These are phyloP conservation scores for Druceiella hillmani DNA, from an alignment of 2,888 invertebrate species.

Conservation along the genomic window DNA sequence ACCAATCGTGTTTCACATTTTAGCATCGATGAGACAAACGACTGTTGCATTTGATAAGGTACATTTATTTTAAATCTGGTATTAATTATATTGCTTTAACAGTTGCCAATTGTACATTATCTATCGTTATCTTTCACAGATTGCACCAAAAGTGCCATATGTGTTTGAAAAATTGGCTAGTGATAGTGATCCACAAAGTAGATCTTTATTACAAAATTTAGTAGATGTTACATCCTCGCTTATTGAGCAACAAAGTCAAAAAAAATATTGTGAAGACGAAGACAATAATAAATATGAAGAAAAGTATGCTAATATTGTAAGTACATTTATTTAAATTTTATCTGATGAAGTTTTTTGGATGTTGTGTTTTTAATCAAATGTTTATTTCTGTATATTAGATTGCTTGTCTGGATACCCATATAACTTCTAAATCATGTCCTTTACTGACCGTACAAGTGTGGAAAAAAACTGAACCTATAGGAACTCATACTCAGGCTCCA, in stretches of 20 bases:
- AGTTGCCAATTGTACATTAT: constrained; percentile 1
- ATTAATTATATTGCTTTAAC: constrained; percentile 4
- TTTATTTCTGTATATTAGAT: constrained; percentile 27
- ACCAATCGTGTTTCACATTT: constrained; percentile 58
- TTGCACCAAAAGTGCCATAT: constrained; percentile 42
- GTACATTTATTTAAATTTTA: constrained; percentile 22
- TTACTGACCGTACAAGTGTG: constrained; percentile 34
- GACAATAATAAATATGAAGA: constrained; percentile 34
- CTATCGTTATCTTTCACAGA: constrained; percentile 28
- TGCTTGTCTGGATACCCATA: constrained; percentile 40
- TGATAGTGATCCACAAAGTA: constrained; percentile 52
- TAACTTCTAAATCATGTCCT: constrained; percentile 37
- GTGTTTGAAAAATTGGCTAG: constrained; percentile 51
- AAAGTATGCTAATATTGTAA: constrained; percentile 46
- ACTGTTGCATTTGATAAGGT: constrained; percentile 58
- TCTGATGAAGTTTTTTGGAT: background rate
- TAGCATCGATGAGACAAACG: constrained; percentile 56
- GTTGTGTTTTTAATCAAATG: constrained; percentile 6
- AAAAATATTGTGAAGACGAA: constrained; percentile 30
- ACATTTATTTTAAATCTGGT: constrained; percentile 18
- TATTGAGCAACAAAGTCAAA: constrained; percentile 45
- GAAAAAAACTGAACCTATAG: constrained; percentile 27
- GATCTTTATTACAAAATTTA: constrained; percentile 52
- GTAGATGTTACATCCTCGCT: constrained; percentile 54
- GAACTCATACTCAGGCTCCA: constrained; percentile 28